Conservation (phyloP, 2,113 vertebrate genomes). For the Brachyhypopomus occidentalis region DNA sequence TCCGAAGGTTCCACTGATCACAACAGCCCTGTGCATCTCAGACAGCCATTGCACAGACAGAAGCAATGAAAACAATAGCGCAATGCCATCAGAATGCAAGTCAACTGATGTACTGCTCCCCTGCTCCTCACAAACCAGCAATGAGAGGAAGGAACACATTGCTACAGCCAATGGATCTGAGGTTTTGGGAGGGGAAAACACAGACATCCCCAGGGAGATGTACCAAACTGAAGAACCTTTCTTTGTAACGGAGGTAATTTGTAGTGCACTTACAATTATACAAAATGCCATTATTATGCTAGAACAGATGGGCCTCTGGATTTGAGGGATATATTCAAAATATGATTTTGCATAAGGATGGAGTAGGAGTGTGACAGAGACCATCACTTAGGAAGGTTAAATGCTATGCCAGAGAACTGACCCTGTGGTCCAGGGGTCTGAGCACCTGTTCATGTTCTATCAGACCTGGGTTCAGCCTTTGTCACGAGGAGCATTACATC, state of each 20-base stretch:
- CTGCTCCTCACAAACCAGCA: conserved; percentile 44
- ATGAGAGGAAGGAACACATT: conserved; percentile 8
- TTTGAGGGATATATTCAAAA: background rate
- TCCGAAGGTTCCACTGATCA: conserved; percentile 59
- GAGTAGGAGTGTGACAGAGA: too few species aligned
- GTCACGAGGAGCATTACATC: background rate
- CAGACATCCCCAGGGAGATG: conserved; percentile 12
- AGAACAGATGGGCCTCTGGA: background rate
- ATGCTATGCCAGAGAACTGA: too few species aligned
- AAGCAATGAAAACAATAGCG: conserved; percentile 13
- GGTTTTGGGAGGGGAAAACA: background rate
- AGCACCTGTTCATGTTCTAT: too few species aligned
- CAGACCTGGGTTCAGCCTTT: too few species aligned
- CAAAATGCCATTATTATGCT: background rate
- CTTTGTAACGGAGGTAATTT: conserved; percentile 84
- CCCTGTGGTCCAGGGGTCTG: too few species aligned
- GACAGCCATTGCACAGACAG: background rate
- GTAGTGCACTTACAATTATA: background rate
- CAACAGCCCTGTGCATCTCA: conserved; percentile 25
- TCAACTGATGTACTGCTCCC: conserved; percentile 49
- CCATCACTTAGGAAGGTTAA: too few species aligned
- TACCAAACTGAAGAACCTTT: conserved; percentile 63
- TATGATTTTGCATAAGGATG: background rate
- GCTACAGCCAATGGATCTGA: fast-evolving
- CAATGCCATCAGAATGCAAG: background rate